phyloP scores from a whole-genome alignment of 2,113 vertebrate genomes.

The Cebus imitator region DNA sequence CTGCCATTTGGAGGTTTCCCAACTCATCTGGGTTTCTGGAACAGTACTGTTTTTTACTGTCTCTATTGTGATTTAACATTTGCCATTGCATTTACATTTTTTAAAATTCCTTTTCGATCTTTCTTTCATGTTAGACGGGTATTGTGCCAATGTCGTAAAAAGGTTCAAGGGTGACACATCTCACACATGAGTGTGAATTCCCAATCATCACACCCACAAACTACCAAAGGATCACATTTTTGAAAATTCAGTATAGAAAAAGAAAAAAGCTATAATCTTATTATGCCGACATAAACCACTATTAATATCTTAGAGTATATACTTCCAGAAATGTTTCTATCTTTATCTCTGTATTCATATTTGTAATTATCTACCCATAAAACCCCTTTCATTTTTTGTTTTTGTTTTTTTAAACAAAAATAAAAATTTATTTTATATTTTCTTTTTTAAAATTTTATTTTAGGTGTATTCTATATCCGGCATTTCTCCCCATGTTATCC shows the following conservation, averaged over 20 bases:
- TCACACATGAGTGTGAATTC: no score
- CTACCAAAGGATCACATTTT: background rate
- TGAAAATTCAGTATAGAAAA: background rate
- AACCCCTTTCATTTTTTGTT: background rate
- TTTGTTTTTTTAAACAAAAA: no score
- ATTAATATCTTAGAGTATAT: background rate
- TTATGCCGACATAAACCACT: background rate
- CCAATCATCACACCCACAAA: no score
- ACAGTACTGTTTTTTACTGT: background rate
- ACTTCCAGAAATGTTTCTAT: background rate
- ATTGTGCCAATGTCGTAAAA: no score
- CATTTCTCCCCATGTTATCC: no score
- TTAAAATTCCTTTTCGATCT: background rate
- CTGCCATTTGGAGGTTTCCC: constrained; percentile 37
- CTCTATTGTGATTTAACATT: constrained; percentile 14
- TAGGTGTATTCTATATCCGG: no score
- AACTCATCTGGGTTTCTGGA: constrained; percentile 34
- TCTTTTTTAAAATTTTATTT: no score
- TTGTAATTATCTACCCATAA: background rate
- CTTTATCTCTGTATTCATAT: background rate
- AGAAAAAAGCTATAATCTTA: background rate
- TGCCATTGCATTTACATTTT: background rate
- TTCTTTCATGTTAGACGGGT: no score
- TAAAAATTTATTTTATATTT: no score
- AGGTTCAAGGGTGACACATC: no score